A percentile compares a stretch with the other conserved stretches of the same genome.
phyloP scores from a whole-genome alignment of 2,113 vertebrate species.

The Brienomyrus longianalis region DNA sequence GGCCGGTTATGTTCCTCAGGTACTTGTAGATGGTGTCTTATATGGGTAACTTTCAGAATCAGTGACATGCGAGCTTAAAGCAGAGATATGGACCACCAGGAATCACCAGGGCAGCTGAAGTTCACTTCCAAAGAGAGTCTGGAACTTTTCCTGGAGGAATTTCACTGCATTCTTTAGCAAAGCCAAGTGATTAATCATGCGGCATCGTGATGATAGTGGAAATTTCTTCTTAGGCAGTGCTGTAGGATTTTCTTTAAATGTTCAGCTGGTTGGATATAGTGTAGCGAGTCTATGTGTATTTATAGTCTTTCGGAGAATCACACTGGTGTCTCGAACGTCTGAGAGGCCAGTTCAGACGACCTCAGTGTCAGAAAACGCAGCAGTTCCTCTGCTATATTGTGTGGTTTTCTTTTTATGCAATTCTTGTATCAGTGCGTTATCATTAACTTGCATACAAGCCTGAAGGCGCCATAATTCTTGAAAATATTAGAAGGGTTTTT shows the following conservation, averaged over 20 bases:
- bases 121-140: neutral
- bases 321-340: neutral
- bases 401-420: neutral
- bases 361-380: neutral
- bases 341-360: neutral
- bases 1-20: neutral
- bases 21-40: neutral
- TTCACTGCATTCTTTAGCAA: neutral
- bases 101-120: neutral
- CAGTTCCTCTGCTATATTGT: neutral
- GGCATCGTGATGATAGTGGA: neutral
- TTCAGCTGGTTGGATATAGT: neutral
- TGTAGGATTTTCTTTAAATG: neutral
- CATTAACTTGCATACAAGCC: neutral
- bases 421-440: neutral
- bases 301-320: neutral
- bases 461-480: neutral
- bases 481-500: too few species aligned
- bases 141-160: neutral
- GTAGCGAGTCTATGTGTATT: neutral
- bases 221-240: neutral
- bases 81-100: neutral
- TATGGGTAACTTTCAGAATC: neutral
- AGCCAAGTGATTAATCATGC: neutral
- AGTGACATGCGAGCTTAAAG: neutral